Conservation (phyloP, 2,797 vertebrate genomes). For the Oceanodroma leucorhoa region DNA sequence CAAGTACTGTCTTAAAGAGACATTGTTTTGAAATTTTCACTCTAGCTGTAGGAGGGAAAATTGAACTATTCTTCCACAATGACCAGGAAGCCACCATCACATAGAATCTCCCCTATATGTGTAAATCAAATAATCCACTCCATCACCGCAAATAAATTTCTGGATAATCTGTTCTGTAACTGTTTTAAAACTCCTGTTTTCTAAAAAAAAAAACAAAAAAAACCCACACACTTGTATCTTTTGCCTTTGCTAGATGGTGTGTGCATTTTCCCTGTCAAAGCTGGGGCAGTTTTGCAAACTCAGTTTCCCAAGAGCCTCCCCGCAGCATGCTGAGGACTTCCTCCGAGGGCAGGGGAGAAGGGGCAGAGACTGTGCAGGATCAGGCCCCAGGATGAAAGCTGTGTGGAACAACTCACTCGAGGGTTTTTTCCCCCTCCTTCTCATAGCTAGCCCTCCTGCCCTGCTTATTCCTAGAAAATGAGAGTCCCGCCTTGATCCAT, state of each 20-base stretch:
- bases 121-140: not conserved
- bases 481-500: not conserved
- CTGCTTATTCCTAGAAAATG: not conserved
- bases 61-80: not conserved
- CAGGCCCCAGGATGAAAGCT: not conserved
- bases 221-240: not conserved
- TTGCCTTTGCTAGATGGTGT: fast-evolving
- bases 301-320: not conserved
- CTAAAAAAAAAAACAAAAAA: no score
- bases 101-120: fast-evolving
- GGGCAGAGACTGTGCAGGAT: not conserved
- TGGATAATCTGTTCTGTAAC: not conserved
- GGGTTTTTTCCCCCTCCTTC: fast-evolving
- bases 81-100: not conserved
- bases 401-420: fast-evolving
- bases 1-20: not conserved
- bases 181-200: not conserved
- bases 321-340: fast-evolving
- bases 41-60: not conserved
- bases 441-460: not conserved
- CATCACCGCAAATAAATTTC: not conserved
- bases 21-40: not conserved
- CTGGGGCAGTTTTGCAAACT: not conserved
- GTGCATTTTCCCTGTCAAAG: not conserved
- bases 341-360: not conserved